Evolutionary conservation across 2,797 vertebrate species (phyloP).

Genomic region (Galago senegalensis): DNA sequence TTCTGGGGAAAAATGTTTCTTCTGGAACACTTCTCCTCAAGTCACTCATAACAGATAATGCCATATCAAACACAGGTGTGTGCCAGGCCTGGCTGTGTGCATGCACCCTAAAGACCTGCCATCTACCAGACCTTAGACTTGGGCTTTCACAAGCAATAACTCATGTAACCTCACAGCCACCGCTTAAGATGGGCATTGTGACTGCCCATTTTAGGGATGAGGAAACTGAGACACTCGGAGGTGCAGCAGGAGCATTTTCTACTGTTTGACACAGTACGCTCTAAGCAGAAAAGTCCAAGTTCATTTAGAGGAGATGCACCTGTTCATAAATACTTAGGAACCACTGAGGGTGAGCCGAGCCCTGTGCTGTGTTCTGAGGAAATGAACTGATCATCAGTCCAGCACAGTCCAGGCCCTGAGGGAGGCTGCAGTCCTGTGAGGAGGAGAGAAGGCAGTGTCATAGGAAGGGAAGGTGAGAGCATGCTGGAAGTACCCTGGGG

Average conservation of each 20-base stretch:
- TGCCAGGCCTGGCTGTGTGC: background rate
- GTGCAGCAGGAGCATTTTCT: background rate
- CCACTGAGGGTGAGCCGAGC: background rate
- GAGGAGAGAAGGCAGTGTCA: background rate
- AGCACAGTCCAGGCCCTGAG: background rate
- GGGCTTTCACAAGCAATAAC: background rate
- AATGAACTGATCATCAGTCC: accelerated
- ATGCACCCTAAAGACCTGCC: background rate
- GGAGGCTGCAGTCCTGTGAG: background rate
- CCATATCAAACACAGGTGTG: background rate
- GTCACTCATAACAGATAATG: background rate
- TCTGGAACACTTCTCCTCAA: background rate
- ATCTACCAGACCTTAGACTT: accelerated
- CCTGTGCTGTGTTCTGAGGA: background rate
- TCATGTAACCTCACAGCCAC: background rate
- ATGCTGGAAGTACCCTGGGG: background rate
- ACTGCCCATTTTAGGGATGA: background rate
- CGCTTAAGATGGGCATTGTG: accelerated
- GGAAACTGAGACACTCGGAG: background rate
- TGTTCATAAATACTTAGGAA: background rate
- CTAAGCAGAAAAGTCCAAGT: background rate
- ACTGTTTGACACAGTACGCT: background rate
- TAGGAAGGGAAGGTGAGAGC: background rate
- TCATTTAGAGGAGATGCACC: background rate
- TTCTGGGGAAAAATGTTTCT: background rate